Percentiles rank a stretch among this genome's conserved stretches.
Conservation (phyloP, 2,888 invertebrate genomes). For the Caenorhabditis japonica region DNA sequence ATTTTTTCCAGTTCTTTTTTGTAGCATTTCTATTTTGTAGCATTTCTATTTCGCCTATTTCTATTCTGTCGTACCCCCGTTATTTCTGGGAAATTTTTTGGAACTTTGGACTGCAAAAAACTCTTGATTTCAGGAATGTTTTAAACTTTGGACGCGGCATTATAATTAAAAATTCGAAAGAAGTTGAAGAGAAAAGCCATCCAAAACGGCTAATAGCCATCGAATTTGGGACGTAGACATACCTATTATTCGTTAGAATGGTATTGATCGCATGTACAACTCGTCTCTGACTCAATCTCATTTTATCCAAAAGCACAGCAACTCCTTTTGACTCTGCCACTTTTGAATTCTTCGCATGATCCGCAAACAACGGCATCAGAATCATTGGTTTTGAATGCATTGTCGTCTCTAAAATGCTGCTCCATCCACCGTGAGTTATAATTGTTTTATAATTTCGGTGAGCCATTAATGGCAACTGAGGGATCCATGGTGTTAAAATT, state of each 20-base stretch:
- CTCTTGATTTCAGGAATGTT: no score
- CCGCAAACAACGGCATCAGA: constrained; percentile 73
- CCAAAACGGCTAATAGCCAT: background rate
- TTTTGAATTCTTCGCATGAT: constrained; percentile 69
- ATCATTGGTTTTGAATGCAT: constrained; percentile 67
- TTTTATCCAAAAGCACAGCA: constrained; percentile 67
- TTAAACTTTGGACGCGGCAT: no score
- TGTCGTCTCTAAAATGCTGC: constrained; percentile 68
- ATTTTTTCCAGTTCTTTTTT: no score
- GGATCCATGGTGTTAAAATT: constrained; percentile 65
- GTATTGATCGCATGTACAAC: constrained; percentile 48
- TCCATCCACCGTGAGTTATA: constrained; percentile 74
- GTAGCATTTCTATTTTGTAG: no score
- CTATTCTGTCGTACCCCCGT: no score
- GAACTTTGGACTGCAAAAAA: no score
- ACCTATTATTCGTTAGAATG: constrained; percentile 24
- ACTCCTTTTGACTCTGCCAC: constrained; percentile 62
- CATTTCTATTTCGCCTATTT: no score
- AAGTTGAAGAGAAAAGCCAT: no score
- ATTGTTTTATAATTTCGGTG: constrained; percentile 69
- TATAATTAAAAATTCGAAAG: no score
- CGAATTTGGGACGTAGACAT: no score
- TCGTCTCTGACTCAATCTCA: constrained; percentile 48
- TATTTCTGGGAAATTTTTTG: no score
- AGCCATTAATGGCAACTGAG: constrained; percentile 68